Evolutionary conservation across 2,888 invertebrate genomes (phyloP).

Genomic region (Erebia ligea): DNA sequence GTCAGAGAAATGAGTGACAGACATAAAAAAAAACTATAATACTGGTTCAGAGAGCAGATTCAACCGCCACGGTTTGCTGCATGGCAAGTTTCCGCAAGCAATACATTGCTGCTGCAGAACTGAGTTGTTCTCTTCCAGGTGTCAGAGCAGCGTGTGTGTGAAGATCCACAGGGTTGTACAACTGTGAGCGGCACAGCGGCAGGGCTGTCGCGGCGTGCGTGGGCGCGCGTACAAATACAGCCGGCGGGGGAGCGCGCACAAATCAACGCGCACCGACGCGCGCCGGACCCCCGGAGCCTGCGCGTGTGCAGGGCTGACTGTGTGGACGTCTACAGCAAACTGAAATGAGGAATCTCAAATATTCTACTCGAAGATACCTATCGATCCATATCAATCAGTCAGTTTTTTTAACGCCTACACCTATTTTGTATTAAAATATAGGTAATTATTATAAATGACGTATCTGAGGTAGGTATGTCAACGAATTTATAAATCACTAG

Average conservation of each 20-base stretch:
- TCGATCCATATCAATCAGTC: too few relatives aligned
- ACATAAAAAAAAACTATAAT: too few relatives aligned
- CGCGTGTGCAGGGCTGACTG: slow-evolving; percentile 25
- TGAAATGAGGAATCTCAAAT: too few relatives aligned
- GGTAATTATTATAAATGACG: too few relatives aligned
- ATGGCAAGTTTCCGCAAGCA: not conserved
- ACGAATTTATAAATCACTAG: too few relatives aligned
- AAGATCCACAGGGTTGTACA: slow-evolving; percentile 45
- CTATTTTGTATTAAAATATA: too few relatives aligned
- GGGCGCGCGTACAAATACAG: slow-evolving; percentile 70
- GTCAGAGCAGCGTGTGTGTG: slow-evolving; percentile 36
- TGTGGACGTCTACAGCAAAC: too few relatives aligned
- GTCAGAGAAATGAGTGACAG: too few relatives aligned
- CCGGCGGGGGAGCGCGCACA: slow-evolving; percentile 77
- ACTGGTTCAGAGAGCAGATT: too few relatives aligned
- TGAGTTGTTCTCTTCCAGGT: not conserved
- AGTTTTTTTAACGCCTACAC: too few relatives aligned
- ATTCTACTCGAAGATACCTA: too few relatives aligned
- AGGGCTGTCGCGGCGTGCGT: slow-evolving; percentile 47
- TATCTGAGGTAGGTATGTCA: too few relatives aligned
- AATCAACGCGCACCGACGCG: slow-evolving; percentile 71
- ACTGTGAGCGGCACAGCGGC: slow-evolving; percentile 42
- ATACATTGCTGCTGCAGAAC: not conserved
- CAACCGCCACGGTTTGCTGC: not conserved
- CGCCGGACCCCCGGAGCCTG: slow-evolving; percentile 63